phyloP scores from a whole-genome alignment of 2,113 vertebrate genomes.

The Scopus umbretta region DNA sequence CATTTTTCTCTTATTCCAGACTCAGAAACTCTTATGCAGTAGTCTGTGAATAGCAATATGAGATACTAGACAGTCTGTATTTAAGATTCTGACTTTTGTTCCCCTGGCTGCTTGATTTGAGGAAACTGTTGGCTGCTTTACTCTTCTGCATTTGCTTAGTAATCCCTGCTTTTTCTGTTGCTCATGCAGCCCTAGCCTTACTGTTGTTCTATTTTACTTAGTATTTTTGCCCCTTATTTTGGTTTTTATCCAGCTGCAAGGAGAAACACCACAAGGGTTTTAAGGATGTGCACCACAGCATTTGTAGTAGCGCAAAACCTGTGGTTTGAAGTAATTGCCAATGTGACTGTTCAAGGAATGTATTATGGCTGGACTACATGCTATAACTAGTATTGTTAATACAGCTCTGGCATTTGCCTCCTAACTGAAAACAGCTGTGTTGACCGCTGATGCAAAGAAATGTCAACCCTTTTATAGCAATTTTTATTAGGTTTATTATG shows the following conservation, averaged over 20 bases:
- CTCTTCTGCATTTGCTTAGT: neutral
- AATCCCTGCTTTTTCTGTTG: neutral
- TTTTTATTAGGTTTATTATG: neutral
- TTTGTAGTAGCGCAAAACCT: neutral
- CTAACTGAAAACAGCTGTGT: slow-evolving; percentile 46
- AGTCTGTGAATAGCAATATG: neutral
- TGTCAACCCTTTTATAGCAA: neutral
- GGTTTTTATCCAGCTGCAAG: neutral
- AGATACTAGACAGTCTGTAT: neutral
- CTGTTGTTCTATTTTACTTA: neutral
- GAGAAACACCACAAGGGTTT: neutral
- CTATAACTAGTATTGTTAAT: neutral
- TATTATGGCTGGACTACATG: neutral
- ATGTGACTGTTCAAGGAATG: slow-evolving; percentile 13
- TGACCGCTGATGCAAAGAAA: neutral
- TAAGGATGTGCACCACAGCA: neutral
- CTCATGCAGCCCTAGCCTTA: neutral
- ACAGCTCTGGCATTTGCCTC: slow-evolving; percentile 10
- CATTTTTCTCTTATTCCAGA: neutral
- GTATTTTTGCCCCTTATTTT: neutral
- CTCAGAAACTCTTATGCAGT: neutral
- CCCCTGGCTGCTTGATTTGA: neutral
- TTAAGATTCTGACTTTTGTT: neutral
- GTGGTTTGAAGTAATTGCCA: slow-evolving; percentile 35
- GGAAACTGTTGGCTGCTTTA: neutral